Evolutionary conservation across 2,113 vertebrate species (phyloP), one percentile per base, ranked within the genome.

Genomic region (Hiodon tergisus): DNA sequence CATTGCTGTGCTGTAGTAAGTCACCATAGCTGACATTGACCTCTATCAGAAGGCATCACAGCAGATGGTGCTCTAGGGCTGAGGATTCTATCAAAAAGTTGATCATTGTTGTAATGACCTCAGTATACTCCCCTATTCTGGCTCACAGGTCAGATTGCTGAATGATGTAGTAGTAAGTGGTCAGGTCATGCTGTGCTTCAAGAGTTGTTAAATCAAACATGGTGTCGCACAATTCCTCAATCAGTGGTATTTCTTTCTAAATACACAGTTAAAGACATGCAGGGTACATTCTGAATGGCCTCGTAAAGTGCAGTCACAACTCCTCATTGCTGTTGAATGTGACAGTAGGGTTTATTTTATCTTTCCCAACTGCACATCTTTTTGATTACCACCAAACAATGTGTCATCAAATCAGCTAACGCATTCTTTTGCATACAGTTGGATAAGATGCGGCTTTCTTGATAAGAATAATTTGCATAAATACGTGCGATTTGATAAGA

Each of bases 211-310:
- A 17, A 69, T 73, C 60, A 14, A 79, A 79, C 1, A 79, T 14
- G 46, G 77, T 75, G 70, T 79, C 75, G 79, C 62, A 72, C 58
- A 81, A 72, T 54, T 71, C 55, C 50, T 78, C 14, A 66, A 9
- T 57, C 62, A 66, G 3, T 65, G 47, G 57, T 74, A 66, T 57
- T 62, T 66, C 16, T 31, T 17, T 10, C 66, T 63, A 66, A 46
- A 57, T 57, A 5, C 5, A 57, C 54, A 51, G 67, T 50, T 68
- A 57, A 57, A 57, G 54, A 5, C 10, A 57, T 57, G 54, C 5
- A 57, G 10, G 54, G 54, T 57, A 10, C 5, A 57, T 10, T 57
- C 54, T 57, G 54, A 57, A 57, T 57, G 10, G 54, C 54, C 5
- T 5, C 54, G 2, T 57, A 5, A 57, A 57, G 54, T 57, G 54